Evolutionary conservation across 2,888 invertebrate species (phyloP).

Genomic region (Sipha maydis): DNA sequence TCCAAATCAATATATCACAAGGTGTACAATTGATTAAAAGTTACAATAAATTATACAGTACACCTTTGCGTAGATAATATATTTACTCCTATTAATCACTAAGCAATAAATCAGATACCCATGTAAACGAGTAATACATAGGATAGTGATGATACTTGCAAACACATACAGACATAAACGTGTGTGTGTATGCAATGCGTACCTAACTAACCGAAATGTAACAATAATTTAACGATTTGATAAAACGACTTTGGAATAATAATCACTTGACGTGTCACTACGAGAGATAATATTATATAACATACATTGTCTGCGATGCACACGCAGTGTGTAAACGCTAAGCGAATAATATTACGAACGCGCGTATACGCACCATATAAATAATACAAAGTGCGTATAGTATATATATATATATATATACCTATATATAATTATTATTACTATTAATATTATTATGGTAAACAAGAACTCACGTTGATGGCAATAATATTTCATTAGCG

Average conservation of each 20-base stretch:
- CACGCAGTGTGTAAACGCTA: neutral
- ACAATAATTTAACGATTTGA: neutral
- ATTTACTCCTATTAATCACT: neutral
- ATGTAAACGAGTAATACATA: no score
- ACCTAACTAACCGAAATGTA: no score
- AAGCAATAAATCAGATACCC: neutral
- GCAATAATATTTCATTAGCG: neutral
- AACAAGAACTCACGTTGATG: neutral
- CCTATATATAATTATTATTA: neutral
- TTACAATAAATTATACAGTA: neutral
- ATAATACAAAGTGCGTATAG: neutral
- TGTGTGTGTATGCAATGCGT: no score
- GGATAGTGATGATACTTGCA: no score
- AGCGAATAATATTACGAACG: neutral
- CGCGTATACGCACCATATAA: neutral
- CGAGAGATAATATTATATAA: neutral
- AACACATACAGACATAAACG: no score
- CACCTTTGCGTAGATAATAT: neutral
- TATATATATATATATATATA: neutral
- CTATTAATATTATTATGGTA: neutral
- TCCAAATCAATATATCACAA: neutral
- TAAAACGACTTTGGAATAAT: neutral
- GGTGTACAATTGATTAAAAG: neutral
- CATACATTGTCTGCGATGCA: no score
- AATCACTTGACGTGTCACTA: neutral